phyloP scores from a whole-genome alignment of 2,888 invertebrate genomes.

The Heliconius charithonia region DNA sequence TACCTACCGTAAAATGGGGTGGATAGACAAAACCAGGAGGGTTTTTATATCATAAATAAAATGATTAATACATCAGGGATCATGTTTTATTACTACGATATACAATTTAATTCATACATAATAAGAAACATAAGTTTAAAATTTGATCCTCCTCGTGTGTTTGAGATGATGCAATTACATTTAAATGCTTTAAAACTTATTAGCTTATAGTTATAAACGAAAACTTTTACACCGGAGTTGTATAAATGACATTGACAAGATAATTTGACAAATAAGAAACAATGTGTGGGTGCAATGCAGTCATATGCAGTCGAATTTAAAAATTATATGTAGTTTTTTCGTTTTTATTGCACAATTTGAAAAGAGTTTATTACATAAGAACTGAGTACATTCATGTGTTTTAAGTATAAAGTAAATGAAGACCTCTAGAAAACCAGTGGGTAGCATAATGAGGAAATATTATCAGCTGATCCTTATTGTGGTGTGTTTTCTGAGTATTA shows the following conservation, averaged over 20 bases:
- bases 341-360: neutral
- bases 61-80: too few species aligned
- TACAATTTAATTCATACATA: too few species aligned
- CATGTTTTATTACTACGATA: too few species aligned
- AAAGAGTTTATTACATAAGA: neutral
- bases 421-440: slow-evolving; percentile 67
- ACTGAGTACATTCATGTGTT: slow-evolving; percentile 8
- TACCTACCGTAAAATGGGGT: too few species aligned
- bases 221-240: too few species aligned
- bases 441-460: slow-evolving; percentile 90
- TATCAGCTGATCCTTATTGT: slow-evolving; percentile 90
- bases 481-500: slow-evolving; percentile 88
- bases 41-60: too few species aligned
- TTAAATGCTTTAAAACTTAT: too few species aligned
- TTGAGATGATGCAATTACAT: too few species aligned
- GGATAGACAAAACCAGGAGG: too few species aligned
- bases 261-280: neutral
- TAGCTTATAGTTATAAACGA: too few species aligned
- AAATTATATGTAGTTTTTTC: neutral
- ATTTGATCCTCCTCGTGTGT: too few species aligned
- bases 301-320: slow-evolving; percentile 19
- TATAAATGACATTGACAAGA: neutral
- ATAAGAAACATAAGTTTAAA: too few species aligned
- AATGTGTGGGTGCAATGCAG: slow-evolving; percentile 17
- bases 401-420: slow-evolving; percentile 65